Base-by-base conservation (phyloP, 2,113 vertebrate genomes). In the Actinemys pallida region DNA sequence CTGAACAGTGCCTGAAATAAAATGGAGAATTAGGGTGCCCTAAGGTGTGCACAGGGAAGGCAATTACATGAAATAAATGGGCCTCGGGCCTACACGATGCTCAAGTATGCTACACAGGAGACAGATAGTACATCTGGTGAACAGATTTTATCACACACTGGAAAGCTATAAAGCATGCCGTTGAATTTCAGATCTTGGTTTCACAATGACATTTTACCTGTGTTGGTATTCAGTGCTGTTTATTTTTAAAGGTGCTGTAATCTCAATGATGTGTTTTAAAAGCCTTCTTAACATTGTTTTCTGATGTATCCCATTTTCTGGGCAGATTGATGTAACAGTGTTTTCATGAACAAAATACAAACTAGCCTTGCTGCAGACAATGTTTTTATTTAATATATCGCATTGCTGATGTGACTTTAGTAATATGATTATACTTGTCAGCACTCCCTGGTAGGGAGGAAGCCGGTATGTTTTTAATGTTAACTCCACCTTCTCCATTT, bases 21-120 rank as follows among this genome's bases (percentile, higher is more conserved):
- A 99, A 99, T 96, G 98, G 99, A 99, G 99, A 99, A 99, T 99
- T 99, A 99, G 98, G 99, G 99, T 98, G 99, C 99, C 99, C 99
- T 98, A 98, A 99, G 99, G 99, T 99, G 99, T 99, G 98, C 98
- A 98, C 98, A 98, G 98, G 98, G 99, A 99, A 98, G 99, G 99
- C 99, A 99, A 99, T 99, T 99, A 99, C 98, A 99, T 98, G 99
- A 99, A 99, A 99, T 99, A 99, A 99, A 99, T 99, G 99, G 98
- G 99, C 99, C 99, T 99, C 98, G 97, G 98, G 99, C 98, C 99
- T 99, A 98, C 98, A 98, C 98, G 98, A 99, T 98, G 98, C 98
- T 98, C 98, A 98, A 98, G 97, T 98, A 99, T 98, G 98, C 98
- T 98, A 98, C 98, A 98, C 98, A 98, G 97, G 98, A 99, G 98